Evolutionary conservation across 1,140 invertebrate species (phyloP).

Genomic region (Eumeta japonica): DNA sequence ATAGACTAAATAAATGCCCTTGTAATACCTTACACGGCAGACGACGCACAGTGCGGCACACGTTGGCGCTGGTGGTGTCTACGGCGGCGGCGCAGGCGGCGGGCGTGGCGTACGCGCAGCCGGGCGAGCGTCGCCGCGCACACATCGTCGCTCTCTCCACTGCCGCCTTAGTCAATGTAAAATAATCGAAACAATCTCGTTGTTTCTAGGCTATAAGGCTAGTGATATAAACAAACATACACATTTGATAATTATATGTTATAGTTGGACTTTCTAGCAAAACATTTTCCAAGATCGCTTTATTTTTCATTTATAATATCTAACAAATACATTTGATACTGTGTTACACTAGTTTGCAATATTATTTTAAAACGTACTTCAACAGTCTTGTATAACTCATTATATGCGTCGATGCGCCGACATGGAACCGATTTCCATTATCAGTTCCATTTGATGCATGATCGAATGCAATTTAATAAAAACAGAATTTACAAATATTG

Average conservation of each 20-base stretch:
- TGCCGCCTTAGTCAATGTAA: constrained; percentile 37
- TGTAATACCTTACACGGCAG: constrained; percentile 12
- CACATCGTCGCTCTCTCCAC: constrained; percentile 29
- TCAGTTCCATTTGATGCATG: no score
- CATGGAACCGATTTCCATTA: no score
- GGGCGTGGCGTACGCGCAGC: constrained; percentile 42
- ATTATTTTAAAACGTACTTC: no score
- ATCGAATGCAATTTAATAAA: no score
- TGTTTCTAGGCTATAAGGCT: no score
- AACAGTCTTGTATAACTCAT: no score
- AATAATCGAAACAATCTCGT: constrained; percentile 6
- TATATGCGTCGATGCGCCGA: no score
- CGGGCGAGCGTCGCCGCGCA: constrained; percentile 22
- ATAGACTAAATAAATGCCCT: no score
- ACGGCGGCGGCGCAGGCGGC: constrained; percentile 34
- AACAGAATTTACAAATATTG: no score
- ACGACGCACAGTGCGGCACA: constrained; percentile 35
- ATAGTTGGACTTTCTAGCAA: neutral
- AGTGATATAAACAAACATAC: neutral
- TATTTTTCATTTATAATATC: constrained; percentile 4
- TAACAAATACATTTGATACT: no score
- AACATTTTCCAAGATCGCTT: constrained; percentile 1
- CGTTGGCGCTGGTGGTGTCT: constrained; percentile 29
- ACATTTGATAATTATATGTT: neutral
- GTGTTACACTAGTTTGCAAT: no score